A percentile compares a stretch with the other conserved stretches of the same genome.
Evolutionary conservation across 1,140 invertebrate species (phyloP).

Genomic region (Temnothorax nylanderi): DNA sequence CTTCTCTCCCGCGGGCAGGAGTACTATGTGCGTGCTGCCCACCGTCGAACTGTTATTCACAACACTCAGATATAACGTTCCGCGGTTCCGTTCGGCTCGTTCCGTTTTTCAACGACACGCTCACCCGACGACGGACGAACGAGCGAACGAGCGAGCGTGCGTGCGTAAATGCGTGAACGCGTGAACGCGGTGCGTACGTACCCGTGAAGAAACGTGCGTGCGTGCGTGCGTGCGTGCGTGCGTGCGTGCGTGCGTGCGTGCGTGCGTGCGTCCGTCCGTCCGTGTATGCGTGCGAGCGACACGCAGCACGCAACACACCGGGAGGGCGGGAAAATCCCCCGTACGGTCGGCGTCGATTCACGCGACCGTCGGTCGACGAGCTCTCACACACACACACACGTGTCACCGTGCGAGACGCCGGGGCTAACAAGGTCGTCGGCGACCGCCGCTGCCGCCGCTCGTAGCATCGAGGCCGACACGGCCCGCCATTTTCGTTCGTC

Average conservation of each 20-base stretch:
- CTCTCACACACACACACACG: constrained; percentile 53
- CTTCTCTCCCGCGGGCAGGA: background rate
- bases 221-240: background rate
- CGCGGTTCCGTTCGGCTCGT: background rate
- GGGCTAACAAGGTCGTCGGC: constrained; percentile 69
- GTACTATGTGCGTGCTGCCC: background rate
- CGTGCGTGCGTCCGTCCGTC: background rate
- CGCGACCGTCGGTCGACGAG: too few relatives aligned
- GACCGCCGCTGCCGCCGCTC: constrained; percentile 68
- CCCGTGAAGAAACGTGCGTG: background rate
- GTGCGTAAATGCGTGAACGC: background rate
- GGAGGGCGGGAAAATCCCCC: constrained; percentile 43
- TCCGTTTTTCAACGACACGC: constrained; percentile 24
- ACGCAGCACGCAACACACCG: background rate
- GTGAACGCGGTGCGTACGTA: background rate
- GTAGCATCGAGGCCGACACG: constrained; percentile 76
- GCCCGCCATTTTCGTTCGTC: constrained; percentile 83
- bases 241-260: background rate
- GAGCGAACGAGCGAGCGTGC: background rate
- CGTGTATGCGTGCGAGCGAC: background rate
- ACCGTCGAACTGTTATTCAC: constrained; percentile 24
- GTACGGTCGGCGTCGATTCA: background rate
- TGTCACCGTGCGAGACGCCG: constrained; percentile 62
- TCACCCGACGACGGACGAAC: background rate
- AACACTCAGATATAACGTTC: background rate